Evolutionary conservation across 2,797 vertebrate species (phyloP), one percentile per base, ranked within the genome.

Genomic region (Acanthopagrus latus): DNA sequence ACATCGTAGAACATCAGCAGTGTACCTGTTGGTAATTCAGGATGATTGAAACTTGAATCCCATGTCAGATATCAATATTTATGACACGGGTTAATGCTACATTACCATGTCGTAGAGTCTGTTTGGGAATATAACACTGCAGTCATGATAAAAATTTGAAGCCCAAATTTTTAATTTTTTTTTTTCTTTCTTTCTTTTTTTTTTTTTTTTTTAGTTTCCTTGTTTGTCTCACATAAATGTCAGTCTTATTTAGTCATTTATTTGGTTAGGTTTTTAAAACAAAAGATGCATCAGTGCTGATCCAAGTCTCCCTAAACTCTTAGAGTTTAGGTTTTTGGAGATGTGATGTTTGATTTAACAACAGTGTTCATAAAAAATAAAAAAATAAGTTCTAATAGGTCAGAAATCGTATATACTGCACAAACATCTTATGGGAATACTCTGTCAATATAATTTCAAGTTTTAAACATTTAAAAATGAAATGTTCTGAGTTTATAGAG

Each of bases 401-500:
- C 62, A 66, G 64, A 68, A 73, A 80, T 77, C 79, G 27, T 0
- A 77, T 41, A 73, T 74, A 88, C 83, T 71, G 70, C 82, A 85
- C 84, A 85, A 73, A 84, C 33, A 25, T 63, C 69, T 74, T 68
- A 65, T 57, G 85, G 86, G 88, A 90, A 91, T 75, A 90, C 78
- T 87, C 81, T 84, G 77, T 86, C 52, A 64, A 78, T 84, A 86
- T 60, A 69, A 66, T 86, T 91, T 93, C 82, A 93, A 92, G 89
- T 88, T 86, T 88, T 77, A 69, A 84, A 91, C 74, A 82, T 81
- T 73, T 64, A 76, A 74, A 81, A 83, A 85, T 68, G 21, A 92
- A 91, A 94, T 78, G 78, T 84, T 86, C 73, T 91, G 76, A 82
- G 75, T 89, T 80, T 74, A 79, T 91, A 89, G 75, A 82, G 78